Conservation (phyloP, 2,113 vertebrate genomes). For the Amblyornis subalaris region DNA sequence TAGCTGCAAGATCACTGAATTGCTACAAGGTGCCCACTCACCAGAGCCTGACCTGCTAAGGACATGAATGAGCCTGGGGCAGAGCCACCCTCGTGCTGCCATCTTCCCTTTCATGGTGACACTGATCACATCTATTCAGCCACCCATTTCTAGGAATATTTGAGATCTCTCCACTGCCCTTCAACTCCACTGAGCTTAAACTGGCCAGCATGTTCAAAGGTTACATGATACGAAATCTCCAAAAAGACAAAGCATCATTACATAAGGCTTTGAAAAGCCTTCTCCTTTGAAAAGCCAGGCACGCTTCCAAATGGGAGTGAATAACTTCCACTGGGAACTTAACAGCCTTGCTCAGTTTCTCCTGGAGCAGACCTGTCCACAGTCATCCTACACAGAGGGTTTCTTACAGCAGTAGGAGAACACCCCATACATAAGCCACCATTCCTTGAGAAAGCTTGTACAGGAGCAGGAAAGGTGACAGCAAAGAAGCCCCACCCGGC, state of each 20-base stretch:
- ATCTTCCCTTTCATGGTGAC: neutral
- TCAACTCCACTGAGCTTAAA: neutral
- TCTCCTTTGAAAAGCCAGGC: neutral
- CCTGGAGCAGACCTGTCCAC: neutral
- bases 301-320: neutral
- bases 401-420: neutral
- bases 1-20: neutral
- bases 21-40: neutral
- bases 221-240: neutral
- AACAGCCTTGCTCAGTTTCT: neutral
- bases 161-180: neutral
- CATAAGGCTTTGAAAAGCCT: neutral
- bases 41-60: neutral
- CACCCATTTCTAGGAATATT: neutral
- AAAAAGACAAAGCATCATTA: neutral
- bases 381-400: rapidly evolving
- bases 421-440: neutral
- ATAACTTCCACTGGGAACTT: neutral
- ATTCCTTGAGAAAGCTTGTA: neutral
- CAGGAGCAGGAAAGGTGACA: neutral
- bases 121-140: neutral
- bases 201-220: neutral
- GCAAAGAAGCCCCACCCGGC: neutral
- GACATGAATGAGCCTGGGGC: rapidly evolving
- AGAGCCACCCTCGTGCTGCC: neutral